phyloP scores from a whole-genome alignment of 2,888 invertebrate genomes.

The Phrixothrix hirtus region DNA sequence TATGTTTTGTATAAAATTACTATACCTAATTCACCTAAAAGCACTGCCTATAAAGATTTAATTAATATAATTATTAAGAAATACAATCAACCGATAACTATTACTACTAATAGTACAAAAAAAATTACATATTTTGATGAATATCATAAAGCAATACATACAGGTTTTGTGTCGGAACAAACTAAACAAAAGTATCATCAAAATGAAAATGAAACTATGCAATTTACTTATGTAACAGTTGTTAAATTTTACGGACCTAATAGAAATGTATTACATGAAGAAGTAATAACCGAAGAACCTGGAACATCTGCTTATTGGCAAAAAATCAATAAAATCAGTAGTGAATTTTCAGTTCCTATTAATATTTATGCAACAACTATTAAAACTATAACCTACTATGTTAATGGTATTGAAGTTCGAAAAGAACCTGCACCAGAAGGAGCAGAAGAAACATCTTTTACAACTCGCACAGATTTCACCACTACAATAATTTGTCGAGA shows the following conservation, averaged over 20 bases:
- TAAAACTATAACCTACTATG: constrained; percentile 7
- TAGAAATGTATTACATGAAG: background rate
- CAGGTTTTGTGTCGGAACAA: background rate
- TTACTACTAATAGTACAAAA: constrained; percentile 2
- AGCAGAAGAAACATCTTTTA: background rate
- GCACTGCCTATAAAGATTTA: background rate
- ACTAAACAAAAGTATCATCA: constrained; percentile 5
- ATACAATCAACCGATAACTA: background rate
- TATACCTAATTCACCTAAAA: background rate
- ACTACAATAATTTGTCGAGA: constrained; percentile 1
- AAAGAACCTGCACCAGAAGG: background rate
- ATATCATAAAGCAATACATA: background rate
- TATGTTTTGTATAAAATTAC: background rate
- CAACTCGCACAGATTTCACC: background rate
- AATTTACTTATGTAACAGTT: background rate
- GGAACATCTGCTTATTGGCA: constrained; percentile 14
- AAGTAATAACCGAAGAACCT: constrained; percentile 8
- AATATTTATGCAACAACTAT: background rate
- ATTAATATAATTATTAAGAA: background rate
- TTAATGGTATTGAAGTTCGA: constrained; percentile 5
- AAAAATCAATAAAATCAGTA: constrained; percentile 5
- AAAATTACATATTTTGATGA: constrained; percentile 1
- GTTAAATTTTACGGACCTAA: constrained; percentile 4
- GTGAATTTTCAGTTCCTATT: constrained; percentile 2
- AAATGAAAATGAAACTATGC: constrained; percentile 6